Base-by-base conservation (phyloP, 2,113 vertebrate genomes). In the Miniopterus natalensis region DNA sequence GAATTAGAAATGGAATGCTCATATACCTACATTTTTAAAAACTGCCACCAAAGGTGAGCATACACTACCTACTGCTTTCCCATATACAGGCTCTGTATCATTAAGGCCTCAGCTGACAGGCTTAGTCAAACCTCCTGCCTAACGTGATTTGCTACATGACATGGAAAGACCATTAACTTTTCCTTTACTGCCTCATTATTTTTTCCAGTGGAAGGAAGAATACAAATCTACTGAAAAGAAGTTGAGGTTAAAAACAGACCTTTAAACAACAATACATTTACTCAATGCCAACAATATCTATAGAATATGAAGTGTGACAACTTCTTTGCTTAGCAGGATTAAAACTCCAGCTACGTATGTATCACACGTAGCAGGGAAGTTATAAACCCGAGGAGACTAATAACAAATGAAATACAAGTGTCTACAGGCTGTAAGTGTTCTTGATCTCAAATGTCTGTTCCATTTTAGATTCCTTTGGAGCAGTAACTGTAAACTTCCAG, bases 401-500 rank as follows among this genome's bases (percentile, higher is more conserved):
- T 49, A 63, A 90, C 70, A 92, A 88, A 90, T 61, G 78, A 90
- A 92, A 65, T 20, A 42, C 55, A 92, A 42, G 66, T 90, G 31
- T 68, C 55, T 55, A 40, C 91, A 80, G 18, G 68, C 55, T 73
- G 0, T 74, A 68, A 89, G 65, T 59, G 53, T 96, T 74, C 66
- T 80, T 47, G 31, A 74, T 40, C 51, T 49, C 53, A 89, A 86
- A 63, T 59, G n/a, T 94, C 47, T 92, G 45, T 49, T 90, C 47
- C 70, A 84, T 55, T 93, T 87, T 74, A 90, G 42, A 87, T 77
- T 95, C 53, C 88, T 87, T 96, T 61, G 61, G 49, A 85, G 55
- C 53, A 71, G 23, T 73, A 95, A 89, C 84, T 84, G 31, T 45
- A 96, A 84, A 92, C 77, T 80, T 86, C 40, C 20, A 20, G 70